Conservation (phyloP, 2,888 invertebrate genomes). For the Callyntrura guangdongensis region DNA sequence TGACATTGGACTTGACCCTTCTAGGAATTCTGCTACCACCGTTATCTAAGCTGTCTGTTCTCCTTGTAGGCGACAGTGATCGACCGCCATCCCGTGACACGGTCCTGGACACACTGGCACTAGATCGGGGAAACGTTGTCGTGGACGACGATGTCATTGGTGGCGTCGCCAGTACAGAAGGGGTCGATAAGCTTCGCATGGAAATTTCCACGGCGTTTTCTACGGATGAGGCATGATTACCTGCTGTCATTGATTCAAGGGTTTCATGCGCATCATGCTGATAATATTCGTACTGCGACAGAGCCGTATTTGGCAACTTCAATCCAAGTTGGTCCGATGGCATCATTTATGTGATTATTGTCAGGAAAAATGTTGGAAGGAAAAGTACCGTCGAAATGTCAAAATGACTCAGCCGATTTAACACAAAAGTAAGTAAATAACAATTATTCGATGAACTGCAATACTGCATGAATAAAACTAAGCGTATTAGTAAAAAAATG, state of each 20-base stretch:
- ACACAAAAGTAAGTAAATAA: too few species aligned
- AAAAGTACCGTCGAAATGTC: too few species aligned
- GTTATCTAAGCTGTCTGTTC: neutral
- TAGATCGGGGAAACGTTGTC: slow-evolving; percentile 21
- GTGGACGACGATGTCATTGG: slow-evolving; percentile 43
- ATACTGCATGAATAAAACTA: too few species aligned
- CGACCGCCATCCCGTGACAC: slow-evolving; percentile 20
- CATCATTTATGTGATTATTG: neutral
- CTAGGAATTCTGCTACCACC: slow-evolving; percentile 60
- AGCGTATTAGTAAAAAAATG: too few species aligned
- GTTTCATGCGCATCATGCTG: slow-evolving; percentile 60
- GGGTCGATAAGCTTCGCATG: neutral
- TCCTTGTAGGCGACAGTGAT: neutral
- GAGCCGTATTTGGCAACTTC: neutral
- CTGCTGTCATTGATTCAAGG: slow-evolving; percentile 36
- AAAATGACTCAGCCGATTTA: too few species aligned
- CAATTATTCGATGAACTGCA: too few species aligned
- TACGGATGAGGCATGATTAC: neutral
- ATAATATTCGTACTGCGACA: slow-evolving; percentile 56
- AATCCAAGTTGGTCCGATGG: neutral
- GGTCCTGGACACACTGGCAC: slow-evolving; percentile 31
- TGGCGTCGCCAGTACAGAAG: slow-evolving; percentile 10
- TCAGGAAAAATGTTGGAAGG: too few species aligned
- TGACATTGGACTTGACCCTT: slow-evolving; percentile 47
- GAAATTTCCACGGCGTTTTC: neutral